Evolutionary conservation across 2,797 vertebrate species (phyloP).

Genomic region (Xyrichtys novacula): DNA sequence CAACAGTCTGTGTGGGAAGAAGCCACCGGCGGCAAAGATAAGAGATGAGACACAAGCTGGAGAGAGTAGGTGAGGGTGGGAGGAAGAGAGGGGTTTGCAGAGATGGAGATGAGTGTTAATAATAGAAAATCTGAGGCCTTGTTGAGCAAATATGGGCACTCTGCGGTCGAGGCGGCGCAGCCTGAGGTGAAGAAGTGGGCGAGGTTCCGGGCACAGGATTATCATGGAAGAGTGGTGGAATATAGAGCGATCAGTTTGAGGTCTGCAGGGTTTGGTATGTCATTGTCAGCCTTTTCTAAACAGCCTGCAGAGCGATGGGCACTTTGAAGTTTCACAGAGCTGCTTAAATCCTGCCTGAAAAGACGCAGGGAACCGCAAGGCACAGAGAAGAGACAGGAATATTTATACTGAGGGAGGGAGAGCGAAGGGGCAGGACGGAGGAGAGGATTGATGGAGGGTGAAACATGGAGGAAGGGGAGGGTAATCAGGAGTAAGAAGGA

Average conservation of each 20-base stretch:
- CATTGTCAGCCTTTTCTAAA: constrained; percentile 82
- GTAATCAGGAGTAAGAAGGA: constrained; percentile 67
- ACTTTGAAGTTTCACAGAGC: constrained; percentile 84
- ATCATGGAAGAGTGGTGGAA: constrained; percentile 54
- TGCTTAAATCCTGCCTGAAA: constrained; percentile 83
- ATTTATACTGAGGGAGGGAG: constrained; percentile 36
- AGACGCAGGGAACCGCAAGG: constrained; percentile 78
- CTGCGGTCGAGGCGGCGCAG: constrained; percentile 49
- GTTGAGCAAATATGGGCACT: constrained; percentile 64
- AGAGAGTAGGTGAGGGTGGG: constrained; percentile 13
- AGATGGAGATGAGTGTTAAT: constrained; percentile 68
- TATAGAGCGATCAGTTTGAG: constrained; percentile 71
- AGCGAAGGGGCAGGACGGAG: constrained; percentile 43
- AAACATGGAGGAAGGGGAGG: constrained; percentile 62
- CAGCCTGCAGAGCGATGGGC: constrained; percentile 75
- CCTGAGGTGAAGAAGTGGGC: constrained; percentile 61
- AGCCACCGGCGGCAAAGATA: constrained; percentile 36
- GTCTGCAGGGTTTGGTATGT: constrained; percentile 80
- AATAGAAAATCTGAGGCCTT: constrained; percentile 66
- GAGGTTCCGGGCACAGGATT: constrained; percentile 54
- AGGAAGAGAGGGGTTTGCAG: constrained; percentile 34
- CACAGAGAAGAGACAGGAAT: constrained; percentile 74
- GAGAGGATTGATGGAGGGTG: constrained; percentile 62
- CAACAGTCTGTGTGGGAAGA: constrained; percentile 54
- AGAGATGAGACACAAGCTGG: constrained; percentile 32